These are phyloP conservation scores for Pristis pectinata DNA, from an alignment of 2,797 vertebrate species.

Conservation along the genomic window DNA sequence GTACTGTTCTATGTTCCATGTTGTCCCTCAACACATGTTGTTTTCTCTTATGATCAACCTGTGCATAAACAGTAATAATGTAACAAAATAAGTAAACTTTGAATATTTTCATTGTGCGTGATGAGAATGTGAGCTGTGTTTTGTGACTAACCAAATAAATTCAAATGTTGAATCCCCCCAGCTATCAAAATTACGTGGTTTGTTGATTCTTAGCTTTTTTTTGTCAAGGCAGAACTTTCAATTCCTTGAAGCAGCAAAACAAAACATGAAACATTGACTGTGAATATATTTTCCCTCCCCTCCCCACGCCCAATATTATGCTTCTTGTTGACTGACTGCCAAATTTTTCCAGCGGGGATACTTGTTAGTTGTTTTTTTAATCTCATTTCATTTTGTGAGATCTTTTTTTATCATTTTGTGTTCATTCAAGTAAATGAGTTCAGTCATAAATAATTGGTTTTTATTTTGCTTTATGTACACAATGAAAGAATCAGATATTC, in stretches of 20 bases:
- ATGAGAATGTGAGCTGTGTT: background rate
- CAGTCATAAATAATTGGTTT: background rate
- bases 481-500: background rate
- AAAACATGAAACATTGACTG: background rate
- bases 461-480: constrained; percentile 9
- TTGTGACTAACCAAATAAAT: background rate
- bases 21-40: background rate
- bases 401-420: background rate
- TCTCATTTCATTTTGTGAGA: background rate
- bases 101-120: background rate
- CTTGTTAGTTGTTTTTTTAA: background rate
- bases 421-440: background rate
- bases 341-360: background rate
- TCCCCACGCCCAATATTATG: too few relatives aligned
- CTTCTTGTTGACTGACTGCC: background rate
- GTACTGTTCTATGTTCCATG: too few relatives aligned
- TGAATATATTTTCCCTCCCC: background rate
- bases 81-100: background rate
- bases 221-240: background rate
- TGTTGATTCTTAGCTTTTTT: background rate
- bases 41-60: background rate
- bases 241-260: background rate
- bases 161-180: background rate
- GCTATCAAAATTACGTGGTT: background rate
- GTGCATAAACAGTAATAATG: background rate